Base-by-base conservation (phyloP, 64 coral and sea anemone genomes). In the Stichodactyla mertensii region DNA sequence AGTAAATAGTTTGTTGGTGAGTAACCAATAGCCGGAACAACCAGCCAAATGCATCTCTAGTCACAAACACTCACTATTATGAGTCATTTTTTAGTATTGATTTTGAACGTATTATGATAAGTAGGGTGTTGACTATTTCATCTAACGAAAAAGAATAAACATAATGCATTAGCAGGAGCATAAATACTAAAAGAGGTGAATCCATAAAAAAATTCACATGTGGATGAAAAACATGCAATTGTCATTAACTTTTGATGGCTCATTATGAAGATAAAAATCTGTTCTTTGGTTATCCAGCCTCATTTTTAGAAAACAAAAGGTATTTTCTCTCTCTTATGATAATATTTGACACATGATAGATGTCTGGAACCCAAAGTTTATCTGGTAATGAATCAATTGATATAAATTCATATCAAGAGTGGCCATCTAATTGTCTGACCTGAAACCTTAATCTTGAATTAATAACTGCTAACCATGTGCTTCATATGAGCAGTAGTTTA, bases 1-100 rank as follows among this genome's bases (percentile, higher is more conserved):
- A 66, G 12, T 18, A 74, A 27, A 74, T 74, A 27, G 69, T 31
- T 74, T 31, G 27, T 74, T 28, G 69, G 36, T 74, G 69, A 74
- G 69, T 74, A 74, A 74, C 10, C 10, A n/a, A 74, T 4, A 23
- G 69, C 69, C 69, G 26, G 69, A 74, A 22, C 20, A 74, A 74
- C 69, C n/a, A 74, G 5, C 69, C 69, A 31, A 26, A 74, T 74
- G 69, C 14, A 11, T 1, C n/a, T 0, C 24, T 74, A 74, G 8
- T 31, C 26, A 74, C 69, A 66, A 66, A 66, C 62, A 66, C 59
- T 19, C 62, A 66, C 15, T 19, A 66, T 6, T 22, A 66, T 66
- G 62, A 66, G 62, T 66, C 62, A 66, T n/a, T 66, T 66, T n/a
- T 66, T 66, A 66, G 23, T 66, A 66, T 66, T 66, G 62, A n/a